Evolutionary conservation across 2,888 invertebrate species (phyloP).

Genomic region (Mechanitis mazaeus): DNA sequence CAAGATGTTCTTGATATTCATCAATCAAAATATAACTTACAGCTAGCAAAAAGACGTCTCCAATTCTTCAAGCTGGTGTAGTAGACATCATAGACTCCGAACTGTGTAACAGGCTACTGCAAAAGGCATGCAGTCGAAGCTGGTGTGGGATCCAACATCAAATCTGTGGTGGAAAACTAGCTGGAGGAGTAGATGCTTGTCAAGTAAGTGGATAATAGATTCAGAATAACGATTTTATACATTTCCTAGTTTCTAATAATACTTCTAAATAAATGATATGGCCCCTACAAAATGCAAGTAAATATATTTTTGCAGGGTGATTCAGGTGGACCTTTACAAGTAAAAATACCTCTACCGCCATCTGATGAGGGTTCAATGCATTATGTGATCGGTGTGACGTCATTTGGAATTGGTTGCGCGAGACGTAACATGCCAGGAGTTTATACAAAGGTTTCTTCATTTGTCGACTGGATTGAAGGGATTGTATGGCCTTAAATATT

Average conservation of each 20-base stretch:
- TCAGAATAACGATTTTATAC: too few species aligned
- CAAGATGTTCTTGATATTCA: too few species aligned
- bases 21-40: background rate
- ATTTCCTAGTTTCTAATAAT: background rate
- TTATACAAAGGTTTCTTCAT: slow-evolving; percentile 52
- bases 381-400: slow-evolving; percentile 54
- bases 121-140: slow-evolving; percentile 27
- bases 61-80: slow-evolving; percentile 33
- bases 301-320: slow-evolving; percentile 73
- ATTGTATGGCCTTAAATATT: slow-evolving; percentile 43
- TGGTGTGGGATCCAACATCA: slow-evolving; percentile 34
- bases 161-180: slow-evolving; percentile 33
- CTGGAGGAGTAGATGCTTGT: slow-evolving; percentile 32
- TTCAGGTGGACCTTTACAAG: slow-evolving; percentile 82
- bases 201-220: slow-evolving; percentile 21
- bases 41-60: slow-evolving; percentile 20
- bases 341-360: slow-evolving; percentile 41
- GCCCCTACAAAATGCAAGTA: background rate
- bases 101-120: slow-evolving; percentile 31
- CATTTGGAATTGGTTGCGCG: slow-evolving; percentile 55
- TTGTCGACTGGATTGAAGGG: slow-evolving; percentile 54
- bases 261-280: background rate
- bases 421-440: slow-evolving; percentile 47
- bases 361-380: slow-evolving; percentile 39
- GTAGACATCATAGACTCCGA: slow-evolving; percentile 34